phyloP scores from a whole-genome alignment of 2,888 invertebrate species.

The Allophyes oxyacanthae region DNA sequence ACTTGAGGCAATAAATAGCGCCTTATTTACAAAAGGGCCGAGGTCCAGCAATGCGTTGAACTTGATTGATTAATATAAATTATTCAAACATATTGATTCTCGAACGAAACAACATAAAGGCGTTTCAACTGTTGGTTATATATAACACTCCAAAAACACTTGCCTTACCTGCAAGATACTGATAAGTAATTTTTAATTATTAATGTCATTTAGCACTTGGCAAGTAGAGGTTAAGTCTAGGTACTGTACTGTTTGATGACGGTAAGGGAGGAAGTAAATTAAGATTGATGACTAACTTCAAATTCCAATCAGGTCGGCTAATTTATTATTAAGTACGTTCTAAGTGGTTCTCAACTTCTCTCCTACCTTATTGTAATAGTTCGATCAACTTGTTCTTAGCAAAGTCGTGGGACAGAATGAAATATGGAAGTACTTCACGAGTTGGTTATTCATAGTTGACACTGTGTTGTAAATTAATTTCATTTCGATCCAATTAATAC shows the following conservation, averaged over 20 bases:
- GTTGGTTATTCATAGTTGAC: not conserved
- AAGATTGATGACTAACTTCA: constrained; percentile 39
- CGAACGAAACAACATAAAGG: too few relatives aligned
- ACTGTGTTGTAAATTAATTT: not conserved
- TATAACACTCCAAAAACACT: too few relatives aligned
- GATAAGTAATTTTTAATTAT: too few relatives aligned
- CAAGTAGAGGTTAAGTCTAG: too few relatives aligned
- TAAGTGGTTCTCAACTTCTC: constrained; percentile 14
- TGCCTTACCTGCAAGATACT: too few relatives aligned
- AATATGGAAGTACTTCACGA: not conserved
- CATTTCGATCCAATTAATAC: not conserved
- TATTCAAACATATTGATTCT: too few relatives aligned
- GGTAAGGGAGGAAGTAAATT: constrained; percentile 28
- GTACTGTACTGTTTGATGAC: constrained; percentile 21
- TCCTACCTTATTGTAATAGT: not conserved
- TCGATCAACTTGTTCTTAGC: not conserved
- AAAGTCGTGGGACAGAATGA: not conserved
- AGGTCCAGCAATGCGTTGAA: too few relatives aligned
- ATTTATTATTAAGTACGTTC: constrained; percentile 36
- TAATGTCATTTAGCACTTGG: too few relatives aligned
- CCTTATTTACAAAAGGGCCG: too few relatives aligned
- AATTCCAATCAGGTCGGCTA: constrained; percentile 31
- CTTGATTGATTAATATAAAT: too few relatives aligned
- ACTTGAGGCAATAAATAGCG: too few relatives aligned
- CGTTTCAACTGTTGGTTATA: too few relatives aligned